These are phyloP conservation scores for Kryptolebias marmoratus DNA, from an alignment of 2,113 vertebrate genomes.

Conservation along the genomic window DNA sequence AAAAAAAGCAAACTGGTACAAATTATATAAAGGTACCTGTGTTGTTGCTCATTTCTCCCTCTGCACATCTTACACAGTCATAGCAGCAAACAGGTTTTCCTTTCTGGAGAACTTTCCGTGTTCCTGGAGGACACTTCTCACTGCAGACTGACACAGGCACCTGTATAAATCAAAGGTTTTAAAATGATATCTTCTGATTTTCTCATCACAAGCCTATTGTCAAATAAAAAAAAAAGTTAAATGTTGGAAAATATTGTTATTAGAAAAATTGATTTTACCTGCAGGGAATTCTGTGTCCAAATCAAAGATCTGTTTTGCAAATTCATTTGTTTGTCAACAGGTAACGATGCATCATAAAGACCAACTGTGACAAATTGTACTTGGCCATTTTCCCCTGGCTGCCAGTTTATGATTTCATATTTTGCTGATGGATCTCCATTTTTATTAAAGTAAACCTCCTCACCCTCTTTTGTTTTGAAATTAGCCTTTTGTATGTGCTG, in stretches of 20 bases:
- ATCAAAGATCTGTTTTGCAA: conserved; percentile 61
- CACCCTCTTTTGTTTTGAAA: conserved; percentile 76
- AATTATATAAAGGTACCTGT: conserved; percentile 45
- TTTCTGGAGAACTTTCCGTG: conserved; percentile 76
- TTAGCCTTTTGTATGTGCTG: conserved; percentile 53
- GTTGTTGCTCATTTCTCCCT: conserved; percentile 74
- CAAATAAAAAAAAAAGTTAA: background rate
- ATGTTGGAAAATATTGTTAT: conserved; percentile 52
- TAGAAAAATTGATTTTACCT: conserved; percentile 44
- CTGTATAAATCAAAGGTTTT: conserved; percentile 27
- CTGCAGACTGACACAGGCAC: conserved; percentile 75
- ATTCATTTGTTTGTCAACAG: conserved; percentile 52
- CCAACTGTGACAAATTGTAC: conserved; percentile 77
- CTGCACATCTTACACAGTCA: conserved; percentile 74
- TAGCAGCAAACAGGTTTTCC: conserved; percentile 74
- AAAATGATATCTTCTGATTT: no score
- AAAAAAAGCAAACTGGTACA: background rate
- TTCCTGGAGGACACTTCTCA: conserved; percentile 70
- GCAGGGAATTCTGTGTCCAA: conserved; percentile 64
- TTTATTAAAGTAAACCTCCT: conserved; percentile 73
- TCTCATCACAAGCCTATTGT: no score
- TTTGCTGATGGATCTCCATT: conserved; percentile 54
- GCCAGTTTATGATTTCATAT: conserved; percentile 81
- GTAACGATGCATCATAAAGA: conserved; percentile 70
- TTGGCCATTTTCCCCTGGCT: conserved; percentile 46